phyloP scores from a whole-genome alignment of 2,888 invertebrate species.

The Vannuccia rotundouncinata region DNA sequence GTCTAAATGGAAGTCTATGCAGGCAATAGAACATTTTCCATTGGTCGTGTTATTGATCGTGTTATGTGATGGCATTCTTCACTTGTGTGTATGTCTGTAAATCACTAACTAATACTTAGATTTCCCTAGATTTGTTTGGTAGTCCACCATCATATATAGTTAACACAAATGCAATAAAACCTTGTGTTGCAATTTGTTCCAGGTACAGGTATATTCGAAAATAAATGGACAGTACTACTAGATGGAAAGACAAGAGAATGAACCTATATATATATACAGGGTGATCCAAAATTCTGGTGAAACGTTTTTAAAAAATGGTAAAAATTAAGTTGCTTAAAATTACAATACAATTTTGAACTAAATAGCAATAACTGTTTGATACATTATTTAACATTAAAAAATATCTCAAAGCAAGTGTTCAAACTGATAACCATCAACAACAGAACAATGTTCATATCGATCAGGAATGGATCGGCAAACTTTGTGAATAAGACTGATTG shows the following conservation, averaged over 20 bases:
- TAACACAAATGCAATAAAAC: conserved; percentile 22
- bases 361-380: background rate
- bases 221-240: conserved; percentile 16
- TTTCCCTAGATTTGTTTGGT: background rate
- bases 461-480: background rate
- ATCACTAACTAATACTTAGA: background rate
- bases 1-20: background rate
- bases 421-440: conserved; percentile 11
- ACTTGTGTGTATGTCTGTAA: background rate
- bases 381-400: background rate
- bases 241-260: background rate
- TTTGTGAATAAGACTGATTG: background rate
- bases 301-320: background rate
- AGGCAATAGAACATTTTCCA: background rate
- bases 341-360: background rate
- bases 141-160: background rate
- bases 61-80: background rate
- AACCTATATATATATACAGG: background rate
- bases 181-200: conserved; percentile 22
- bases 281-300: background rate
- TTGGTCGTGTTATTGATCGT: background rate
- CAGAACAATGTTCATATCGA: background rate
- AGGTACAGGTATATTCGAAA: conserved; percentile 21
- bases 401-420: background rate
- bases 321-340: background rate